phyloP scores from a whole-genome alignment of 2,888 invertebrate species.

The Drosophila sordidula region DNA sequence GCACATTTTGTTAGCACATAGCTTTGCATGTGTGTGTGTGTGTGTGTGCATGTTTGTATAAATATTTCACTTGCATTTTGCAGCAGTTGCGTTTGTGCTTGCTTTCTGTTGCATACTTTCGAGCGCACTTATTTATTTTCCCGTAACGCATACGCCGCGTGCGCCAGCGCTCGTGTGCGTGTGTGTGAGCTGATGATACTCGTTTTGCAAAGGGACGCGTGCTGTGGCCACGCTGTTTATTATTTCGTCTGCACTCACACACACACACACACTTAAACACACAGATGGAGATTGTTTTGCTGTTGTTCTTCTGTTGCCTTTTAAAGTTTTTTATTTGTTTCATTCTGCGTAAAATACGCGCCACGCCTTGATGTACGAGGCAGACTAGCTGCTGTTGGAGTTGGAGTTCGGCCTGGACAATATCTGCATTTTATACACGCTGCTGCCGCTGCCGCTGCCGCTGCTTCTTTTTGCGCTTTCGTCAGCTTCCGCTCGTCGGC shows the following conservation, averaged over 20 bases:
- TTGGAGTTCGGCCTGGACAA: constrained; percentile 40
- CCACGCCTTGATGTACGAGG: constrained; percentile 65
- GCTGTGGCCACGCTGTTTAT: constrained; percentile 46
- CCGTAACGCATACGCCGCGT: constrained; percentile 55
- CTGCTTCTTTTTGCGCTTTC: constrained; percentile 52
- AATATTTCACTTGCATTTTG: constrained; percentile 32
- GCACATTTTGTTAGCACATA: background rate
- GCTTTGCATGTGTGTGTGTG: background rate
- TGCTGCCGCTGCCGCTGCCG: constrained; percentile 21
- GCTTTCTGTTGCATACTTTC: constrained; percentile 53
- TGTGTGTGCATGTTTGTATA: constrained; percentile 10
- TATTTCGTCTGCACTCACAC: constrained; percentile 54
- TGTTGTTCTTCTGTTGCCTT: constrained; percentile 23
- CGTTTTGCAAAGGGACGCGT: constrained; percentile 38
- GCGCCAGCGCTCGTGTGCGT: background rate
- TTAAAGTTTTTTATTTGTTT: constrained; percentile 48
- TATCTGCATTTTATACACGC: constrained; percentile 70
- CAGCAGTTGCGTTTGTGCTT: constrained; percentile 18
- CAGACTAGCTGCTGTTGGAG: constrained; percentile 15
- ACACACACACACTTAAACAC: constrained; percentile 2
- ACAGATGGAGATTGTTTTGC: constrained; percentile 25
- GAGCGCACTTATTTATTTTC: constrained; percentile 64
- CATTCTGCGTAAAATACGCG: constrained; percentile 68
- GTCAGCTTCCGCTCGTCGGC: constrained; percentile 52
- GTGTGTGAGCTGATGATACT: constrained; percentile 44